Conservation (phyloP, 1,140 invertebrate genomes). For the Reticulitermes speratus region DNA sequence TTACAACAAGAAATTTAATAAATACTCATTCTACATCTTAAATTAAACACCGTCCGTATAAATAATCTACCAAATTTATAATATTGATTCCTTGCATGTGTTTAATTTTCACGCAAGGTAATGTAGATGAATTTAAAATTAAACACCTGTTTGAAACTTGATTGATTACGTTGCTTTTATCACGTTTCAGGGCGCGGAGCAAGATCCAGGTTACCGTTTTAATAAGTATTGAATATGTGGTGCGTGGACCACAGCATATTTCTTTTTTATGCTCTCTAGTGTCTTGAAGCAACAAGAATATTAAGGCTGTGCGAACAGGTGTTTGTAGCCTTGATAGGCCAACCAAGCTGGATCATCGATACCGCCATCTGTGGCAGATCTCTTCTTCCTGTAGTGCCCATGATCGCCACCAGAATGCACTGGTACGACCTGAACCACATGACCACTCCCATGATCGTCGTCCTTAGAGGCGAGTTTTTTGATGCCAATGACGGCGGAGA, state of each 20-base stretch:
- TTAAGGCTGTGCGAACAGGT: not conserved
- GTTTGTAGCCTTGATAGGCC: conserved; percentile 57
- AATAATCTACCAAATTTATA: too few species aligned
- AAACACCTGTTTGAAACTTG: too few species aligned
- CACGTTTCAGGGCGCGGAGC: too few species aligned
- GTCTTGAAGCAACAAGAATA: not conserved
- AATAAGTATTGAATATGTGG: too few species aligned
- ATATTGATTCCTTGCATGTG: too few species aligned
- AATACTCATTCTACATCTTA: not conserved
- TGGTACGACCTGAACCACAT: conserved; percentile 32
- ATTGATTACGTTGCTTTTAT: too few species aligned
- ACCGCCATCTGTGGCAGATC: conserved; percentile 48
- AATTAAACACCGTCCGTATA: not conserved
- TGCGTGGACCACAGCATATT: too few species aligned
- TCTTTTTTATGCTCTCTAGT: not conserved
- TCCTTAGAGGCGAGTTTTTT: conserved; percentile 62
- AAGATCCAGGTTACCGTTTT: too few species aligned
- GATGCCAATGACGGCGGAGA: conserved; percentile 67
- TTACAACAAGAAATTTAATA: not conserved
- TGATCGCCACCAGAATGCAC: conserved; percentile 38
- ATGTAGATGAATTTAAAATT: too few species aligned
- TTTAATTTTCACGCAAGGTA: too few species aligned
- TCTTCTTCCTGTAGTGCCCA: conserved; percentile 48
- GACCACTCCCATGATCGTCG: conserved; percentile 51
- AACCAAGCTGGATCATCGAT: conserved; percentile 51